phyloP scores from a whole-genome alignment of 2,888 invertebrate genomes.

The Idaea aversata region DNA sequence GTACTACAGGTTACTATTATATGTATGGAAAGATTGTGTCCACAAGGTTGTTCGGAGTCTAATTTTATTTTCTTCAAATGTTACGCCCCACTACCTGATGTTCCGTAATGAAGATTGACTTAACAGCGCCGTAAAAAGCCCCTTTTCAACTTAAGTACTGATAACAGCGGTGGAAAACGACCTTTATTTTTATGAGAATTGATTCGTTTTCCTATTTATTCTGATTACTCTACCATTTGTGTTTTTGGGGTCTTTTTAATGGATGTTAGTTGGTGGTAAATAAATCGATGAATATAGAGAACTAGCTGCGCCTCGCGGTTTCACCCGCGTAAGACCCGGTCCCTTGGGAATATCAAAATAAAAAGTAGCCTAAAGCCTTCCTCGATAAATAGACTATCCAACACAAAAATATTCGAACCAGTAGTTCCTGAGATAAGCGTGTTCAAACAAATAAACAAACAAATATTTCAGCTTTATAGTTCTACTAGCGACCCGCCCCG shows the following conservation, averaged over 20 bases:
- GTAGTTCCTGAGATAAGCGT: too few species aligned
- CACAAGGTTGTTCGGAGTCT: background rate
- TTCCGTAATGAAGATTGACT: constrained; percentile 56
- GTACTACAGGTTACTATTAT: too few species aligned
- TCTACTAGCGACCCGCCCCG: too few species aligned
- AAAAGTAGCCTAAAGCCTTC: too few species aligned
- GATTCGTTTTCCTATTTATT: constrained; percentile 16
- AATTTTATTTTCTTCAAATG: background rate
- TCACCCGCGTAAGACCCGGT: too few species aligned
- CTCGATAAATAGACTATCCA: too few species aligned
- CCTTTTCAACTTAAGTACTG: constrained; percentile 24
- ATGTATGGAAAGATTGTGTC: background rate
- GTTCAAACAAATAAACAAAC: too few species aligned
- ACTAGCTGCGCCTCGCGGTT: too few species aligned
- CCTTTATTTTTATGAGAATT: constrained; percentile 29
- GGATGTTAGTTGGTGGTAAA: background rate
- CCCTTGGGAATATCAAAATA: too few species aligned
- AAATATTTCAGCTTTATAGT: too few species aligned
- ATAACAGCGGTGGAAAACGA: constrained; percentile 23
- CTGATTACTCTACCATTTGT: background rate
- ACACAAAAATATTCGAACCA: too few species aligned
- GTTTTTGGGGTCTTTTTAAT: background rate
- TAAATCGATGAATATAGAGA: too few species aligned
- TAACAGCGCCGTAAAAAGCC: constrained; percentile 43
- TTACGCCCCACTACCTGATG: constrained; percentile 11